phyloP scores from a whole-genome alignment of 2,113 vertebrate genomes.

The Halcyon malimbica region DNA sequence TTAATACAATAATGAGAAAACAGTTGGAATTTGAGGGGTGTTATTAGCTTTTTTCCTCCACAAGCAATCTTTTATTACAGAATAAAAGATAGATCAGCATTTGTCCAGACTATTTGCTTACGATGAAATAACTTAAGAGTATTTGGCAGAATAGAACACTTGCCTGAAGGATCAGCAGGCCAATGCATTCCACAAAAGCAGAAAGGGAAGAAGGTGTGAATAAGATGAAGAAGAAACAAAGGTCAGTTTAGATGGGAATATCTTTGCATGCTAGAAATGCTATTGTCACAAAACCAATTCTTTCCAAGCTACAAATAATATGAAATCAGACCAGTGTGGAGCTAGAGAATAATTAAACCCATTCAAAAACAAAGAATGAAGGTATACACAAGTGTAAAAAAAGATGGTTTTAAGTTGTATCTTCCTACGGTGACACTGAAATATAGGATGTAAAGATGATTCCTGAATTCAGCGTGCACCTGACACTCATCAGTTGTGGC shows the following conservation, averaged over 20 bases:
- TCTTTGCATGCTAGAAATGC: neutral
- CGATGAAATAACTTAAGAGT: neutral
- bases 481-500: neutral
- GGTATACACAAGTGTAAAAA: neutral
- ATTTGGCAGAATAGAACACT: neutral
- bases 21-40: fast-evolving
- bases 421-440: neutral
- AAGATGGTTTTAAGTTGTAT: neutral
- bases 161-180: neutral
- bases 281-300: neutral
- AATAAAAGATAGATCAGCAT: neutral
- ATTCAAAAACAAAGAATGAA: neutral
- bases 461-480: neutral
- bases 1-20: neutral
- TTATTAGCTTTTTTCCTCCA: fast-evolving
- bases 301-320: neutral
- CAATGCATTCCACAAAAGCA: neutral
- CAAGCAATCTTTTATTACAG: neutral
- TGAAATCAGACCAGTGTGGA: neutral
- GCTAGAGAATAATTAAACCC: neutral
- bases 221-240: neutral
- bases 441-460: neutral
- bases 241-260: neutral
- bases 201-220: neutral
- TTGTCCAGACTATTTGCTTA: neutral